Base-by-base conservation (phyloP, 2,888 invertebrate species). In the Caenorhabditis panamensis region DNA sequence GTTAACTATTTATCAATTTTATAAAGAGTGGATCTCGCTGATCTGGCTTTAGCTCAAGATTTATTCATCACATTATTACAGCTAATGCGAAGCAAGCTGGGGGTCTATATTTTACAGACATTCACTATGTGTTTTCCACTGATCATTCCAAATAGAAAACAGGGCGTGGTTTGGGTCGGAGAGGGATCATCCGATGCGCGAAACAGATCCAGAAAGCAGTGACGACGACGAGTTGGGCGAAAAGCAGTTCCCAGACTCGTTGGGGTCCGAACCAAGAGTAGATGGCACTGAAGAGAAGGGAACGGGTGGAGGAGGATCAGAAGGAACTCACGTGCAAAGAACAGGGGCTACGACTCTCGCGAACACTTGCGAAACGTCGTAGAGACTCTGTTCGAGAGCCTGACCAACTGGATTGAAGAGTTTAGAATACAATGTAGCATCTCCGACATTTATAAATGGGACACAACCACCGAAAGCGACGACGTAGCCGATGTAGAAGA, bases 361-460 rank as follows among this genome's bases (percentile, higher is more conserved):
- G 24, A 79, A 79, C 13, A 73, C 49, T n/a, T 68, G 67, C 0
- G 79, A 79, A 26, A 79, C 68, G 36, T 79, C 79, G 26, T 68
- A 79, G 1, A 79, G 28, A 49, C 73, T 72, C 41, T 79, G 79
- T 31, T 79, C 56, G 18, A 68, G 16, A n/a, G 73, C 79, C 49
- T 78, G 78, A 16, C 72, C 71, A 13, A 78, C 71, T 26, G 78
- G 78, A 56, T 78, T 78, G 44, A 78, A 72, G 6, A 78, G 61
- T 26, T 78, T 78, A 2, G 78, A 78, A 20, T 72, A 78, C 13
- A 78, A 61, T 4, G 78, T 78, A 5, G 78, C 78, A 58, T 78
- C 78, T 1, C 71, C 64, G 26, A 78, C 78, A 24, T 71, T 78
- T n/a, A 78, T 72, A 59, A 78, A 78, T 20, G 78, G 78, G 16